These are phyloP conservation scores for Didymodactylos carnosus DNA, from an alignment of 2,888 invertebrate genomes.

Conservation along the genomic window DNA sequence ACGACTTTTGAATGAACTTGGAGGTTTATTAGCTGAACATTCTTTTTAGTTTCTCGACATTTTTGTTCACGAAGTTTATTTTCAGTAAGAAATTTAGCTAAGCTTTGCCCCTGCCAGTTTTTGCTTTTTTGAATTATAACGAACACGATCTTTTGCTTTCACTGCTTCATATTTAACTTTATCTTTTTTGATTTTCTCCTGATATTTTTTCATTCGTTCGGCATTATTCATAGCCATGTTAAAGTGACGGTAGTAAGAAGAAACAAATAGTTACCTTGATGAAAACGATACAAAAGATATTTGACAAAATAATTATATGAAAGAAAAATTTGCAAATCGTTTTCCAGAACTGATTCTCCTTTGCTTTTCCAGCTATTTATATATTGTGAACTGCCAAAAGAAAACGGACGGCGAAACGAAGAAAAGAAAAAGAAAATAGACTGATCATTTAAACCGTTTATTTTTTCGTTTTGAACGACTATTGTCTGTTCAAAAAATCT, in stretches of 20 bases:
- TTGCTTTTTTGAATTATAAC: not conserved
- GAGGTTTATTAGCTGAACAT: not conserved
- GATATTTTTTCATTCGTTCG: not conserved
- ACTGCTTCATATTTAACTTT: not conserved
- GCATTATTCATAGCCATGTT: not conserved
- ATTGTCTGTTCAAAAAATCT: no score
- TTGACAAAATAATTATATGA: not conserved
- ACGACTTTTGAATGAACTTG: not conserved
- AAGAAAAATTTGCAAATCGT: no score
- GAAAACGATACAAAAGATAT: not conserved
- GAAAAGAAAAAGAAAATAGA: no score
- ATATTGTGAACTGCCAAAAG: no score
- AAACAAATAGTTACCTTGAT: not conserved
- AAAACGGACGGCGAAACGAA: no score
- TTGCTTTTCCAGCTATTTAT: no score
- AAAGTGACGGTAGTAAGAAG: not conserved
- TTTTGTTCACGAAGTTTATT: not conserved
- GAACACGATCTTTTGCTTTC: not conserved
- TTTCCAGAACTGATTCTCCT: no score
- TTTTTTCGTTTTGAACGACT: no score
- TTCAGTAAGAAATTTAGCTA: not conserved
- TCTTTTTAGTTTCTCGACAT: not conserved
- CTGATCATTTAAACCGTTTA: no score
- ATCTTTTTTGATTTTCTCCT: not conserved
- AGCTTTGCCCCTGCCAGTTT: not conserved